A percentile compares a stretch with the other conserved stretches of the same genome.
Evolutionary conservation across 64 coral and sea anemone species (phyloP).

Genomic region (Actinia equina): DNA sequence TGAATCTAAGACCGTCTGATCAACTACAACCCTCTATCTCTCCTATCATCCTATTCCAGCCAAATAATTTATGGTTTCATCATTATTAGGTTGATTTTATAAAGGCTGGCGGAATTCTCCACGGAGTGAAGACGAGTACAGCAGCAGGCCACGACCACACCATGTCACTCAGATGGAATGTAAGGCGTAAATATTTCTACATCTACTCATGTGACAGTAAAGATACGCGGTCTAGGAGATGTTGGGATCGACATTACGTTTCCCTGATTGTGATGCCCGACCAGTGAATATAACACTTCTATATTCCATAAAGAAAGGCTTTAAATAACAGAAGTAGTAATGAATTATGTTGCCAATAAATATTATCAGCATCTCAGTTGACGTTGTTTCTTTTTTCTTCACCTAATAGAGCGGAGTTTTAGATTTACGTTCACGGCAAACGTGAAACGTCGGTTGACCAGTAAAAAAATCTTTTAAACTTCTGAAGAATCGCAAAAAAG

Average conservation of each 20-base stretch:
- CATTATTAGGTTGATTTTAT: background rate
- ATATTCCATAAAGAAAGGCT: no score
- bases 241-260: background rate
- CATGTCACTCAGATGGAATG: background rate
- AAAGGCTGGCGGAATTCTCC: background rate
- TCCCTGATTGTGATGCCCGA: background rate
- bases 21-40: no score
- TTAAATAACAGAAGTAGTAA: no score
- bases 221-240: background rate
- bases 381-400: no score
- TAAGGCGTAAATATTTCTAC: background rate
- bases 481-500: no score
- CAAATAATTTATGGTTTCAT: background rate
- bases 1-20: no score
- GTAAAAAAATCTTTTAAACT: no score
- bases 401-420: no score
- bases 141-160: constrained; percentile 1
- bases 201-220: background rate
- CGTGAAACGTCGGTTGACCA: no score
- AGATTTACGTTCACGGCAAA: no score
- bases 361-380: no score
- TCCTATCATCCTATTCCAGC: background rate
- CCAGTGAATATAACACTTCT: background rate
- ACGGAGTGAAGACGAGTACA: background rate
- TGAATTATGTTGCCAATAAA: no score